Conservation (phyloP, 2,888 invertebrate species). For the Odontothrips loti region DNA sequence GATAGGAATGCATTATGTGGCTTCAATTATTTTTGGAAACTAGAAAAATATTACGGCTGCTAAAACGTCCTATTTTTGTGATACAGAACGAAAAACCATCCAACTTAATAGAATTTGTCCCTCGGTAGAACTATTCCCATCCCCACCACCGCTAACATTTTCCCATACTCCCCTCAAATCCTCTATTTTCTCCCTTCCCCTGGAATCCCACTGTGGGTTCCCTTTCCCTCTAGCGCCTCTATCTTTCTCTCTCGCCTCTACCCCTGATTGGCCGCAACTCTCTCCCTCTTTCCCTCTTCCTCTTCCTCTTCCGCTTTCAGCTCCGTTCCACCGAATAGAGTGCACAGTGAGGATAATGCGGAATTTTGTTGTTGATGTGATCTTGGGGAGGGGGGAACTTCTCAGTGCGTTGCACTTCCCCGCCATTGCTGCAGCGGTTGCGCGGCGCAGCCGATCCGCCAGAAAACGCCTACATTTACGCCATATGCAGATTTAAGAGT, state of each 20-base stretch:
- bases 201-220: no score
- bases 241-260: neutral
- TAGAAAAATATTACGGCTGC: no score
- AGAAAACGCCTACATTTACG: neutral
- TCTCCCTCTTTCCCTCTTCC: constrained; percentile 4
- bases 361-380: neutral
- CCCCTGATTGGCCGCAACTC: no score
- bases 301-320: constrained; percentile 1
- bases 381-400: neutral
- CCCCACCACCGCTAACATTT: neutral
- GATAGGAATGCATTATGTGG: no score
- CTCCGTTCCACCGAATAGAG: neutral
- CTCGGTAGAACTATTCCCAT: neutral
- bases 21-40: no score
- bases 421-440: neutral
- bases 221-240: neutral
- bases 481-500: neutral
- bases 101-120: no score
- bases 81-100: no score
- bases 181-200: no score
- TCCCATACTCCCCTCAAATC: neutral
- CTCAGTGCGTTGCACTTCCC: neutral
- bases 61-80: no score
- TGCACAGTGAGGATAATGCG: neutral
- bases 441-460: neutral